phyloP scores from a whole-genome alignment of 2,797 vertebrate species.

The Anolis apletophallus region DNA sequence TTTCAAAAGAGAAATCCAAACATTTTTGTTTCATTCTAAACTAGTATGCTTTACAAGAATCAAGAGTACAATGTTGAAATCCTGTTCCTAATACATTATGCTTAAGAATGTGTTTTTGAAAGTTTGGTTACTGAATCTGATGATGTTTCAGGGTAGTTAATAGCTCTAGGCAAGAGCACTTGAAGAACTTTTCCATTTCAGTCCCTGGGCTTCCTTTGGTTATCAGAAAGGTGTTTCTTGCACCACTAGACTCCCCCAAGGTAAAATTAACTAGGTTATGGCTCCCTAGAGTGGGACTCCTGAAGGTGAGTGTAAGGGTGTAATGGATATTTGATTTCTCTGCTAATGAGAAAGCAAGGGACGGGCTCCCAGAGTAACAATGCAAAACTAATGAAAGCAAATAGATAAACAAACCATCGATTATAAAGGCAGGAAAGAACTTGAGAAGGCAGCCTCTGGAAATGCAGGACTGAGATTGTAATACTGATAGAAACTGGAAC shows the following conservation, averaged over 20 bases:
- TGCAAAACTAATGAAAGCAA: conserved; percentile 2
- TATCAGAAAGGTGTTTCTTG: not conserved
- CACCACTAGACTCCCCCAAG: not conserved
- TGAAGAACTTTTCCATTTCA: not conserved
- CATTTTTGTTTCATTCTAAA: not conserved
- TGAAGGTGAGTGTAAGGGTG: not conserved
- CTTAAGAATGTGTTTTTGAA: not conserved
- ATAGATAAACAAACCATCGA: not conserved
- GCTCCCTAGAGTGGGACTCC: not conserved
- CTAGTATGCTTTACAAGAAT: not conserved
- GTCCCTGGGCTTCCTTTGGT: not conserved
- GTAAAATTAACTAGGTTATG: not conserved
- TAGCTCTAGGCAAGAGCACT: not conserved
- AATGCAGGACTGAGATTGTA: not conserved
- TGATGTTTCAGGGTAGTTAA: not conserved
- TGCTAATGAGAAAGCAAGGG: not conserved
- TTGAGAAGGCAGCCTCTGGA: not conserved
- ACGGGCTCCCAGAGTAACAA: not conserved
- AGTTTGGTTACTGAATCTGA: not conserved
- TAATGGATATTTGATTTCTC: not conserved
- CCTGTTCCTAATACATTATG: not conserved
- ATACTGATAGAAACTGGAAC: not conserved
- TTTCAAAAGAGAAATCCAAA: not conserved
- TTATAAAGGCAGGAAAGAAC: not conserved
- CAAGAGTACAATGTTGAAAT: not conserved